phyloP scores from a whole-genome alignment of 2,888 invertebrate genomes.

The Cylindroiulus punctatus region DNA sequence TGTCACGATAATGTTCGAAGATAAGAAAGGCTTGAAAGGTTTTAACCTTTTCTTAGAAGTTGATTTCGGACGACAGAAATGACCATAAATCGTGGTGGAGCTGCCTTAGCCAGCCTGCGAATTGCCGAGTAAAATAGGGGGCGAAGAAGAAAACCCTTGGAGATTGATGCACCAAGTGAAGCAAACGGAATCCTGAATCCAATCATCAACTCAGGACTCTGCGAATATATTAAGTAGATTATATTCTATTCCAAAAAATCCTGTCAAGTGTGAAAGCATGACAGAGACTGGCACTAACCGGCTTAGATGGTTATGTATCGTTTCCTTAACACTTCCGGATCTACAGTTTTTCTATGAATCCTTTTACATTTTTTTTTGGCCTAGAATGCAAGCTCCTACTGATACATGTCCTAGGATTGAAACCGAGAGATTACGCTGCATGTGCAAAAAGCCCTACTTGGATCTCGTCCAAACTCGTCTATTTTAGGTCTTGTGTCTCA shows the following conservation, averaged over 20 bases:
- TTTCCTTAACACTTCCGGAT: neutral
- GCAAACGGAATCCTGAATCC: slow-evolving; percentile 38
- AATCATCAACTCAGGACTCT: slow-evolving; percentile 25
- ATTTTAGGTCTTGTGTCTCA: too few species aligned
- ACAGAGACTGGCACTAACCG: slow-evolving; percentile 33
- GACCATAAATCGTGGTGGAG: slow-evolving; percentile 42
- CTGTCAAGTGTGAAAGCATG: slow-evolving; percentile 31
- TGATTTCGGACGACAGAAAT: slow-evolving; percentile 42
- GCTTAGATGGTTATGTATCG: slow-evolving; percentile 33
- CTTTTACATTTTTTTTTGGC: neutral
- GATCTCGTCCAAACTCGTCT: neutral
- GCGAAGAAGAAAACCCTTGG: neutral
- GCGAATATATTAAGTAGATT: slow-evolving; percentile 42
- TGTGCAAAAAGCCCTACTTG: neutral
- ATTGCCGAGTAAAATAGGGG: neutral
- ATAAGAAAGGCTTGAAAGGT: slow-evolving; percentile 34
- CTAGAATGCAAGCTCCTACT: neutral
- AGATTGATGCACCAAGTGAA: slow-evolving; percentile 36
- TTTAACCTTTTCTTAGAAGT: slow-evolving; percentile 40
- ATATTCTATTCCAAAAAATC: slow-evolving; percentile 33
- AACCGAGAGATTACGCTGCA: neutral
- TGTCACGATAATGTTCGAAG: slow-evolving; percentile 37
- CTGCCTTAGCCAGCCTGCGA: slow-evolving; percentile 13
- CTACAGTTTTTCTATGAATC: slow-evolving; percentile 2
- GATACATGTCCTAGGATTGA: neutral